Percentiles rank a stretch among this genome's conserved stretches.
phyloP scores from a whole-genome alignment of 1,140 invertebrate genomes.

The Macrobrachium nipponense region DNA sequence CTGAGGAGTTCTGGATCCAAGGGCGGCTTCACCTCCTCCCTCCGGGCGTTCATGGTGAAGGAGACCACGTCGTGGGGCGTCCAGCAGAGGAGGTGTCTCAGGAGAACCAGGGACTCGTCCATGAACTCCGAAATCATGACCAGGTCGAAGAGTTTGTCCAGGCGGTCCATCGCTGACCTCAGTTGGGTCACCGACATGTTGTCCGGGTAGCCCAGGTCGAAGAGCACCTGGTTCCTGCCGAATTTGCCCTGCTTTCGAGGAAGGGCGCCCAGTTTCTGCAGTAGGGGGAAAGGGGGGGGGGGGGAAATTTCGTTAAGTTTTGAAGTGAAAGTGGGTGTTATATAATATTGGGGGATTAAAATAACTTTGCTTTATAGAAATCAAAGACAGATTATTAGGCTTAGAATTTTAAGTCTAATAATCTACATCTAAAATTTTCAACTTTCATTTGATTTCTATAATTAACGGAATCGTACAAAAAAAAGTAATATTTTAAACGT shows the following conservation, averaged over 20 bases:
- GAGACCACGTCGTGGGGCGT: constrained; percentile 69
- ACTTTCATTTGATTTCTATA: too few relatives aligned
- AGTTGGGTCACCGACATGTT: constrained; percentile 60
- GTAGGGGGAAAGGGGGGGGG: constrained; percentile 4
- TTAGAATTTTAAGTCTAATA: too few relatives aligned
- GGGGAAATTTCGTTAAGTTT: not conserved
- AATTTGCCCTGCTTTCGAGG: constrained; percentile 35
- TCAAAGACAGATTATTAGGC: too few relatives aligned
- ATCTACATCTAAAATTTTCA: too few relatives aligned
- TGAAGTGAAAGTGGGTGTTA: not conserved
- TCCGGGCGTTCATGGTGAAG: constrained; percentile 67
- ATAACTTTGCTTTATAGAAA: too few relatives aligned
- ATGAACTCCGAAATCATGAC: constrained; percentile 73
- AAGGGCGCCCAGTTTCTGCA: constrained; percentile 5
- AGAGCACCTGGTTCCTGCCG: constrained; percentile 69
- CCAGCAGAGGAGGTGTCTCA: constrained; percentile 71
- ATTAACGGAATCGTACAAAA: too few relatives aligned
- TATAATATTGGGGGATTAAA: not conserved
- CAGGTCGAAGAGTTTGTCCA: constrained; percentile 69
- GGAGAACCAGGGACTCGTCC: constrained; percentile 72
- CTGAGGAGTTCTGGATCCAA: constrained; percentile 30
- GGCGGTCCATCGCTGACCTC: constrained; percentile 25
- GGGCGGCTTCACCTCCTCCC: constrained; percentile 49
- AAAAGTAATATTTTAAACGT: too few relatives aligned
- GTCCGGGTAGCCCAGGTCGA: constrained; percentile 67